A percentile compares a stretch with the other conserved stretches of the same genome.
Evolutionary conservation across 2,888 invertebrate species (phyloP).

Genomic region (Zelleria hepariella): DNA sequence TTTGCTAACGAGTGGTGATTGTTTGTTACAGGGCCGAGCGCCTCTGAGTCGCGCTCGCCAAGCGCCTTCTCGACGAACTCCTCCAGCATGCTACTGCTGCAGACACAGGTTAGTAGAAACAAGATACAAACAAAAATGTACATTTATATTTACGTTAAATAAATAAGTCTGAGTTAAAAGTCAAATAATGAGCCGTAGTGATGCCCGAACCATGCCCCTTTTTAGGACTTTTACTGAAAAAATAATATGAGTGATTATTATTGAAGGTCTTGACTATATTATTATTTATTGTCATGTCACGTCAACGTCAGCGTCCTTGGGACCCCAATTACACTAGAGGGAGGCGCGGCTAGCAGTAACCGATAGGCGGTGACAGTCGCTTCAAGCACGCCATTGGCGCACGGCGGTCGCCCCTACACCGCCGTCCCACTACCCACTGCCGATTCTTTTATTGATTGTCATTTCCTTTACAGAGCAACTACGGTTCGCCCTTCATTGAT

Average conservation of each 20-base stretch:
- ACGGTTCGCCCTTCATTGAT: constrained; percentile 85
- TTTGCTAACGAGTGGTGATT: constrained; percentile 8
- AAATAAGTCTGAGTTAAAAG: not conserved
- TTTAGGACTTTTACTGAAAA: not conserved
- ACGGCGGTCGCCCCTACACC: constrained; percentile 37
- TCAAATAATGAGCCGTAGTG: not conserved
- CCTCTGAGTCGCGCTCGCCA: constrained; percentile 71
- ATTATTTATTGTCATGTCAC: not conserved
- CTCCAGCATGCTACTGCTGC: constrained; percentile 95
- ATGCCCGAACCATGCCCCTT: not conserved
- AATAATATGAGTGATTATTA: not conserved
- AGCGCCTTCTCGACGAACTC: constrained; percentile 70
- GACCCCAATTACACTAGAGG: not conserved
- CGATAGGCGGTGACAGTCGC: not conserved
- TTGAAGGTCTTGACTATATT: too few species aligned
- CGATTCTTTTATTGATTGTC: constrained; percentile 25
- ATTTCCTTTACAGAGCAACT: constrained; percentile 78
- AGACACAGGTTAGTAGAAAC: constrained; percentile 82
- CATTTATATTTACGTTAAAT: not conserved
- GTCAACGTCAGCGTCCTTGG: not conserved
- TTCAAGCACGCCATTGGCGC: constrained; percentile 46
- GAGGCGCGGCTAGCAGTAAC: constrained; percentile 1
- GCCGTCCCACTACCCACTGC: constrained; percentile 17
- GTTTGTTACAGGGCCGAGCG: constrained; percentile 70
- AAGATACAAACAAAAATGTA: not conserved